Evolutionary conservation across 2,888 invertebrate species (phyloP).

Genomic region (Bhutanitis thaidina): DNA sequence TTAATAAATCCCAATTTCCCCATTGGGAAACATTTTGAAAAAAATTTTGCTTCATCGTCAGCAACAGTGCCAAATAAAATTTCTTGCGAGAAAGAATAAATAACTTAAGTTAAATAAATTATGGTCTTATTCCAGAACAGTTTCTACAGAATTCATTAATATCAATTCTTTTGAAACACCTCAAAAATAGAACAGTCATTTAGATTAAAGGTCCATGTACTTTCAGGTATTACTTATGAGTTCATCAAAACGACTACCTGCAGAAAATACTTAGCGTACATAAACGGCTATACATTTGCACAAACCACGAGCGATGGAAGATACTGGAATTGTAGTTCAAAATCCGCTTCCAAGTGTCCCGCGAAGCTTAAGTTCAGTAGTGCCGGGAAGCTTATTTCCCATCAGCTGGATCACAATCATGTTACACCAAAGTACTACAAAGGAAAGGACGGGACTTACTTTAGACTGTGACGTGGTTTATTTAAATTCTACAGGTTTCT

Average conservation of each 20-base stretch:
- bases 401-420: slow-evolving; percentile 40
- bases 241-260: slow-evolving; percentile 22
- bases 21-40: too few species aligned
- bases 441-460: slow-evolving; percentile 21
- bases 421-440: slow-evolving; percentile 28
- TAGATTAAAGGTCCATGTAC: not conserved
- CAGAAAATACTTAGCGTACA: slow-evolving; percentile 27
- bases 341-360: slow-evolving; percentile 18
- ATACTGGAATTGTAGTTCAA: slow-evolving; percentile 28
- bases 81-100: too few species aligned
- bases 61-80: too few species aligned
- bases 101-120: too few species aligned
- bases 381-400: slow-evolving; percentile 32
- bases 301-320: slow-evolving; percentile 22
- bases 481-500: too few species aligned
- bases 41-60: too few species aligned
- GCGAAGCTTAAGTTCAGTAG: slow-evolving; percentile 24
- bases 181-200: too few species aligned
- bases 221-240: slow-evolving; percentile 5
- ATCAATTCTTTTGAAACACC: too few species aligned
- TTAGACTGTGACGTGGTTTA: not conserved
- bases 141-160: too few species aligned
- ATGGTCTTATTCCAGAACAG: too few species aligned
- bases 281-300: slow-evolving; percentile 27
- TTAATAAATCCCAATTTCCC: too few species aligned